Evolutionary conservation across 1,140 invertebrate genomes (phyloP), one percentile per base, ranked within the genome.

Genomic region (Proctacanthus coquilletti): DNA sequence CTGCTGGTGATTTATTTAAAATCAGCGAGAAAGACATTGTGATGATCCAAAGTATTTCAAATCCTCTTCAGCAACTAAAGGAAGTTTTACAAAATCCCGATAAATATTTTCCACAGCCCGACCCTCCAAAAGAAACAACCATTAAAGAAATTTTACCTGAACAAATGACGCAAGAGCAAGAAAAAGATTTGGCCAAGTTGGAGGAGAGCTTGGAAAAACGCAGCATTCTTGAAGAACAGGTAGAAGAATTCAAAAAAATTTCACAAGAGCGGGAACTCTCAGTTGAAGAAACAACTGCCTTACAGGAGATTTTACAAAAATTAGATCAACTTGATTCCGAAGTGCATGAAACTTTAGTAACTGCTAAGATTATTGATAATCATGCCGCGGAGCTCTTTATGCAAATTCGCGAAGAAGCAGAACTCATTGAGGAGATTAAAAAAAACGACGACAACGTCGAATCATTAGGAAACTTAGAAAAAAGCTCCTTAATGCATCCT

Each of bases 381-480:
- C 15, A 18, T 11, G 23, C 19, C 3, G 38, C 38, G 6, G 31
- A 40, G 10, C 5, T 33, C 5, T 30, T 40, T 21, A 20, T 18
- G 20, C 31, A 25, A 39, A 40, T 43, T n/a, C 37, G 42, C 14
- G 10, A 37, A n/a, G 42, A 39, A n/a, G 27, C 33, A 3, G 42
- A 45, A 17, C 35, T 18, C 4, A 38, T 36, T 25, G 40, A 42
- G 25, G 34, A 40, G 34, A 13, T 39, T 33, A 44, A 20, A 36
- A 49, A 43, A 40, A 38, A 38, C 19, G 33, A 43, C 18, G 30
- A 37, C n/a, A 38, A 34, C 20, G 20, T 19, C 30, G 38, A 25
- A 25, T 8, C 23, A 25, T 25, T 25, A 8, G 23, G 23, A 8
- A 25, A 13, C 14, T 17, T 33, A 13, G 31, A 15, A 10, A 18